Base-by-base conservation (phyloP, 1,140 invertebrate genomes). In the Chironomus tepperi region DNA sequence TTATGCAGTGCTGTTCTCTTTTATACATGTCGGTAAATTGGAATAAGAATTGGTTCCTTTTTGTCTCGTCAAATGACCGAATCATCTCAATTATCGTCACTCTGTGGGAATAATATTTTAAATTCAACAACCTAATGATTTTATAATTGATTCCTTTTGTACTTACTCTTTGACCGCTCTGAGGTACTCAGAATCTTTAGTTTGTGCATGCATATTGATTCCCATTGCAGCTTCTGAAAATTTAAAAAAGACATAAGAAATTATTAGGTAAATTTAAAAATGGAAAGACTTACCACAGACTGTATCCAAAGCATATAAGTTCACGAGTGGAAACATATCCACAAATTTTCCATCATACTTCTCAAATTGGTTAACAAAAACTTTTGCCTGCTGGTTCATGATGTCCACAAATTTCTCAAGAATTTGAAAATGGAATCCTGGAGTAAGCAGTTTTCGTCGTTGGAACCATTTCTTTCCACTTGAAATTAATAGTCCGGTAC, bases 371-470 rank as follows among this genome's bases (percentile, higher is more conserved):
- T 86, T 76, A 0, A 87, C 79, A 74, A 93, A 80, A n/a, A 85
- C 82, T 7, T 83, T 78, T 21, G 85, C 83, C 77, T 93, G 88
- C 74, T 88, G 85, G 77, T 89, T 87, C 79, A 93, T 91, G 2
- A 91, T 84, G 9, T 87, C 84, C 2, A 92, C 75, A 78, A 94
- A 95, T 77, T 91, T 87, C 76, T 93, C 87, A 3, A 96, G 82
- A 73, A 95, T 94, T 75, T 89, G 89, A 79, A 94, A 94, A 80
- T 96, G 93, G 80, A 95, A 95, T 0, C 91, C 89, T 18, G 92
- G 91, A 3, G 93, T 95, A 8, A 95, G 79, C 64, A 94, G 84
- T 83, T 93, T 93, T 43, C 93, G 81, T 73, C 91, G 80, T 0
- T 78, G 81, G 16, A 87, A 86, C 93, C 93, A 96, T 84, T 93